Evolutionary conservation across 2,888 invertebrate genomes (phyloP).

Genomic region (Lissocephala sabroskyi): DNA sequence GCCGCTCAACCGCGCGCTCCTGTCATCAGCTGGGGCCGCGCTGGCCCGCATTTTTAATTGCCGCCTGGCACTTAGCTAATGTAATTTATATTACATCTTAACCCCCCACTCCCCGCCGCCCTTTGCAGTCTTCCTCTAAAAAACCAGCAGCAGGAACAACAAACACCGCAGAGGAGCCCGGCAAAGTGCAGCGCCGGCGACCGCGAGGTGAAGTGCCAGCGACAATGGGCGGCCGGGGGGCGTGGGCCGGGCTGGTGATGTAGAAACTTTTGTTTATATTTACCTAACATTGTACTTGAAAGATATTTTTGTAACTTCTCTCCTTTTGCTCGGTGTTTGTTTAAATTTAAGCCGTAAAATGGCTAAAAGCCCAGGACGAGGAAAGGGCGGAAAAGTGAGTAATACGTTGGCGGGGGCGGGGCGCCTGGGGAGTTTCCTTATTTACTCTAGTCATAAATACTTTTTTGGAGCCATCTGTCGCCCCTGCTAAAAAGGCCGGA

Average conservation of each 20-base stretch:
- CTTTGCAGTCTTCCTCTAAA: too few species aligned
- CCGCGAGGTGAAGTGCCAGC: slow-evolving; percentile 12
- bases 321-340: slow-evolving; percentile 36
- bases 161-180: slow-evolving; percentile 8
- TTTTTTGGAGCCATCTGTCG: slow-evolving; percentile 14
- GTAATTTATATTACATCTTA: slow-evolving; percentile 60
- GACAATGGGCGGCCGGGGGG: slow-evolving; percentile 2
- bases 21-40: too few species aligned
- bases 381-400: neutral
- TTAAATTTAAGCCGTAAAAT: slow-evolving; percentile 59
- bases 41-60: slow-evolving; percentile 44
- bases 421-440: slow-evolving; percentile 13
- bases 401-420: too few species aligned
- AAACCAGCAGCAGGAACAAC: slow-evolving; percentile 56
- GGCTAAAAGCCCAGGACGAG: slow-evolving; percentile 35
- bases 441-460: slow-evolving; percentile 54
- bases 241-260: neutral
- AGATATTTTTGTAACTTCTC: slow-evolving; percentile 48
- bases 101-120: too few species aligned
- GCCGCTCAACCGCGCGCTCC: too few species aligned
- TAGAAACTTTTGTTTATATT: slow-evolving; percentile 60
- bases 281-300: slow-evolving; percentile 69
- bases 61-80: slow-evolving; percentile 55
- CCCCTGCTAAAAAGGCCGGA: slow-evolving; percentile 4
- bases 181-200: slow-evolving; percentile 25